phyloP scores from a whole-genome alignment of 2,888 invertebrate genomes.

The Harpagoxenus sublaevis region DNA sequence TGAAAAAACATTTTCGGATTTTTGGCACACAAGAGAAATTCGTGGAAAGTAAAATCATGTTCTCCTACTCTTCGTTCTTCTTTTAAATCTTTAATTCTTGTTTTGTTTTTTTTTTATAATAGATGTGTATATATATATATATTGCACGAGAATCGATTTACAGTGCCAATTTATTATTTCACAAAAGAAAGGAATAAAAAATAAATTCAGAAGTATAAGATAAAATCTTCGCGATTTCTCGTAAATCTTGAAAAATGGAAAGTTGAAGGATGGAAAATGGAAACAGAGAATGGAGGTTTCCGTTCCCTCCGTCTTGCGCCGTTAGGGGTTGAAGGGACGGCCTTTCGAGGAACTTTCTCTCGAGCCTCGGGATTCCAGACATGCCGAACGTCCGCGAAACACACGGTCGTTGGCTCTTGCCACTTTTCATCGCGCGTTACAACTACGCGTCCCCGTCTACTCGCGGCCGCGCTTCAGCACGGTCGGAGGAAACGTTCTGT shows the following conservation, averaged over 20 bases:
- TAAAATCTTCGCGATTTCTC: not conserved
- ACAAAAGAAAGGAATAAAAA: not conserved
- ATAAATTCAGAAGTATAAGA: not conserved
- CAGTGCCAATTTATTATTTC: not conserved
- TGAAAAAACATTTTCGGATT: not conserved
- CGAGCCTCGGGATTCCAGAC: conserved; percentile 32
- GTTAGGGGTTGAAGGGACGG: conserved; percentile 1
- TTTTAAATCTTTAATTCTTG: not conserved
- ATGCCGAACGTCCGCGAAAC: conserved; percentile 36
- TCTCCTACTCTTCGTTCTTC: not conserved
- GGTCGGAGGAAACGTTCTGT: conserved; percentile 42
- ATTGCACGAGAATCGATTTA: not conserved
- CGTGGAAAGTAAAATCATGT: not conserved
- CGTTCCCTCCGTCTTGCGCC: not conserved
- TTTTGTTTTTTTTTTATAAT: not conserved
- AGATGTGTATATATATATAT: too few species aligned
- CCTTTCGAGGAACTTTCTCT: not conserved
- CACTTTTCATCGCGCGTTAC: conserved; percentile 36
- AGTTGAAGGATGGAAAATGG: not conserved
- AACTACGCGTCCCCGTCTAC: too few species aligned
- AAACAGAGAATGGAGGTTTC: not conserved
- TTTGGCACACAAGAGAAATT: not conserved
- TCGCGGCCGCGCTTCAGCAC: conserved; percentile 37
- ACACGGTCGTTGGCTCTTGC: conserved; percentile 59
- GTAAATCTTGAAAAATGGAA: not conserved